phyloP scores from a whole-genome alignment of 35 echinoderm and acorn worm genomes.

The Patiria miniata region DNA sequence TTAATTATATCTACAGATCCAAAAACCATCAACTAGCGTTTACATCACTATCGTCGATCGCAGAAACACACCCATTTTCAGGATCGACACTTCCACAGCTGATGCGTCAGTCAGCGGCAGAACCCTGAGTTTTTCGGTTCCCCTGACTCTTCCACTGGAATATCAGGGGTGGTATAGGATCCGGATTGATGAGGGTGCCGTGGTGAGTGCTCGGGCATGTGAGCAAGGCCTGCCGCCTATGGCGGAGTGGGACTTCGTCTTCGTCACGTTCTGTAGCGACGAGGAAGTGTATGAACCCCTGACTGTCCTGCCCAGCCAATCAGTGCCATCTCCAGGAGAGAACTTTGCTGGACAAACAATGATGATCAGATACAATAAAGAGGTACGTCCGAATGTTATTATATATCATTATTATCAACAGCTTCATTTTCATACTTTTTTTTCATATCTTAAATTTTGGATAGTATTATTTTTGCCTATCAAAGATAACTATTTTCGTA shows the following conservation, averaged over 20 bases:
- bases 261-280: slow-evolving; percentile 15
- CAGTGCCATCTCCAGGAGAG: neutral
- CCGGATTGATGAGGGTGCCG: slow-evolving; percentile 2
- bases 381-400: too few species aligned
- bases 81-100: slow-evolving; percentile 12
- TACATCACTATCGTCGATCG: neutral
- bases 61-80: neutral
- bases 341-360: neutral
- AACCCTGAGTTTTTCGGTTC: neutral
- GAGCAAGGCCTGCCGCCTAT: neutral
- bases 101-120: neutral
- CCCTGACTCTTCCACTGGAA: slow-evolving; percentile 2
- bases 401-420: too few species aligned
- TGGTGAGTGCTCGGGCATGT: neutral
- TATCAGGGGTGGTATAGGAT: neutral
- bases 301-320: neutral
- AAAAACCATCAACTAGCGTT: neutral
- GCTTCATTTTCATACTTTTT: too few species aligned
- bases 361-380: slow-evolving; percentile 12
- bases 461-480: too few species aligned
- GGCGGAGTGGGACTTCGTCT: slow-evolving; percentile 7
- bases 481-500: too few species aligned
- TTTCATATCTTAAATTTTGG: too few species aligned
- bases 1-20: neutral
- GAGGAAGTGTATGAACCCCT: neutral